Percentiles rank a stretch among this genome's conserved stretches.
phyloP scores from a whole-genome alignment of 1,140 invertebrate genomes.

The Drosophila seguyi region DNA sequence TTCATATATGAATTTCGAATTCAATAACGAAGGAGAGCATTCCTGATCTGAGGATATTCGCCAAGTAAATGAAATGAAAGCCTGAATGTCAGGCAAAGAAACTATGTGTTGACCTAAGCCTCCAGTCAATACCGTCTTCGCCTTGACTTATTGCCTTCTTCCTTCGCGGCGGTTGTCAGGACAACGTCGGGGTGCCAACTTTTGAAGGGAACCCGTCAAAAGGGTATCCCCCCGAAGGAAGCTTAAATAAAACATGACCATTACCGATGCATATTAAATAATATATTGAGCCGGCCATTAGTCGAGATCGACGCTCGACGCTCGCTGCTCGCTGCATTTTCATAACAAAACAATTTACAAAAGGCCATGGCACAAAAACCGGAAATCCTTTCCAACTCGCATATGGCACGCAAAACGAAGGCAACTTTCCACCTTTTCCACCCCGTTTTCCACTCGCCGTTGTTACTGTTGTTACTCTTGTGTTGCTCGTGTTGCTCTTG shows the following conservation, averaged over 20 bases:
- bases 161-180: background rate
- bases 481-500: slow-evolving; percentile 12
- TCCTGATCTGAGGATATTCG: slow-evolving; percentile 25
- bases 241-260: slow-evolving; percentile 45
- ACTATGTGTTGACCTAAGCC: slow-evolving; percentile 32
- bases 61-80: slow-evolving; percentile 12
- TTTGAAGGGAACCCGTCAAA: background rate
- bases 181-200: slow-evolving; percentile 1
- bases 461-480: slow-evolving; percentile 11
- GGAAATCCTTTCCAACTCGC: slow-evolving; percentile 82
- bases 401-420: slow-evolving; percentile 81
- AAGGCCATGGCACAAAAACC: slow-evolving; percentile 66
- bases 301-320: slow-evolving; percentile 54
- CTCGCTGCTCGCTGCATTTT: slow-evolving; percentile 61
- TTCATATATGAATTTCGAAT: slow-evolving; percentile 32
- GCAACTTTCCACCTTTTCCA: slow-evolving; percentile 33
- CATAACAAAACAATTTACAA: slow-evolving; percentile 77
- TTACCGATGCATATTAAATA: slow-evolving; percentile 61
- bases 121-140: background rate
- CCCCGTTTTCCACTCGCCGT: background rate
- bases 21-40: slow-evolving; percentile 31
- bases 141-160: slow-evolving; percentile 25
- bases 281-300: slow-evolving; percentile 73
- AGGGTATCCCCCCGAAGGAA: background rate
- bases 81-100: background rate